Percentiles rank a stretch among this genome's conserved stretches.
Evolutionary conservation across 2,888 invertebrate genomes (phyloP).

Genomic region (Ypsolopha scabrella): DNA sequence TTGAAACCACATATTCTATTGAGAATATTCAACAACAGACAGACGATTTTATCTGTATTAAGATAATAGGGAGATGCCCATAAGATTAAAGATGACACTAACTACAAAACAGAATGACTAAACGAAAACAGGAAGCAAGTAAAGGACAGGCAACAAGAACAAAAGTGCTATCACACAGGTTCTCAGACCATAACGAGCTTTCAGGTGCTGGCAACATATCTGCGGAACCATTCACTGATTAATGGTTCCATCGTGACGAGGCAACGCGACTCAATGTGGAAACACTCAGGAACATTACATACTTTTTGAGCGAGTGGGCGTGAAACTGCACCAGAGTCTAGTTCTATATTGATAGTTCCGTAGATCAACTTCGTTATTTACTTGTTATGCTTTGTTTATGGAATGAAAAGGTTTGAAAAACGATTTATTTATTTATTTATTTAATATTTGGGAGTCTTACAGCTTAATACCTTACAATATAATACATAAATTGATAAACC

Average conservation of each 20-base stretch:
- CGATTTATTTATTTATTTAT: too few relatives aligned
- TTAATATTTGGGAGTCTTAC: too few relatives aligned
- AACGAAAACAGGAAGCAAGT: slow-evolving; percentile 19
- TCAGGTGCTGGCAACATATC: slow-evolving; percentile 31
- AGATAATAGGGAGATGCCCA: background rate
- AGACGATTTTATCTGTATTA: background rate
- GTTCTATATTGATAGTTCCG: too few relatives aligned
- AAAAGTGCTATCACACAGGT: slow-evolving; percentile 34
- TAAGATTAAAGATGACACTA: background rate
- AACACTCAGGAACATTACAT: background rate
- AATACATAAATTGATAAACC: too few relatives aligned
- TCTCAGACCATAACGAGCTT: slow-evolving; percentile 20
- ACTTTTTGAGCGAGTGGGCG: too few relatives aligned
- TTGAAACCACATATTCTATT: too few relatives aligned
- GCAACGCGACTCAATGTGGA: slow-evolving; percentile 18
- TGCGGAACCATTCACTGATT: slow-evolving; percentile 51
- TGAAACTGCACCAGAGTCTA: too few relatives aligned
- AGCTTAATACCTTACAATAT: too few relatives aligned
- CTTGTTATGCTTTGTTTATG: too few relatives aligned
- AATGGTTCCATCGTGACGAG: slow-evolving; percentile 49
- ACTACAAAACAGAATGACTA: slow-evolving; percentile 21
- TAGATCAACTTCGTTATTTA: too few relatives aligned
- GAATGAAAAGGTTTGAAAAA: too few relatives aligned
- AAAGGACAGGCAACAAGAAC: slow-evolving; percentile 22
- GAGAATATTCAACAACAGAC: too few relatives aligned